Conservation (phyloP, 2,113 vertebrate genomes). For the Aviceda subcristata region DNA sequence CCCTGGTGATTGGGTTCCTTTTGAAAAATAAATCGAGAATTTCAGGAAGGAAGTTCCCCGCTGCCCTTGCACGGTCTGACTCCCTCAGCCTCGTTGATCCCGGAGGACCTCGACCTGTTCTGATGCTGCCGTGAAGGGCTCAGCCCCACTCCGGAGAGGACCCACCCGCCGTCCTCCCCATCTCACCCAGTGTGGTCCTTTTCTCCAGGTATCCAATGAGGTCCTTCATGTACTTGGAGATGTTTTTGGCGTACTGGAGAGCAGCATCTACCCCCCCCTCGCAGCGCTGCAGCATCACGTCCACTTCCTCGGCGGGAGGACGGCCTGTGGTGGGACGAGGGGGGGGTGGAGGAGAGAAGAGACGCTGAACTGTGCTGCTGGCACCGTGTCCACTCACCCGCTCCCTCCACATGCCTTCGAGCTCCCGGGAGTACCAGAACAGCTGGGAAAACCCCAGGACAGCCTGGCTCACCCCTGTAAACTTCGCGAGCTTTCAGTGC, state of each 20-base stretch:
- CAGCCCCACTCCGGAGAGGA: background rate
- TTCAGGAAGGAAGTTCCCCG: background rate
- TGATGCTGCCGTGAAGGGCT: accelerated
- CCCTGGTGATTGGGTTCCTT: background rate
- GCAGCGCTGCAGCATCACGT: constrained; percentile 87
- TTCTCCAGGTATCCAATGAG: constrained; percentile 89
- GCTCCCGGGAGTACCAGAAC: background rate
- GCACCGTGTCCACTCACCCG: accelerated
- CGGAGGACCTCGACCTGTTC: background rate
- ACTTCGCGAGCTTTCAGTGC: background rate
- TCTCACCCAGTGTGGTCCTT: constrained; percentile 81
- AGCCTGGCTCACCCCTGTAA: background rate
- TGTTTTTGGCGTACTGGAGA: constrained; percentile 86
- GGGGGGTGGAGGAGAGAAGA: background rate
- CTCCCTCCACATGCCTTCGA: background rate
- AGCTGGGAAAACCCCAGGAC: background rate
- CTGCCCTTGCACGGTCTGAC: background rate
- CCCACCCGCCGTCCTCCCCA: accelerated
- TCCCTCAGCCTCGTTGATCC: background rate
- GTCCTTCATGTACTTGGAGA: constrained; percentile 97
- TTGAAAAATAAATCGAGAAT: background rate
- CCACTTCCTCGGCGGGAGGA: constrained; percentile 80
- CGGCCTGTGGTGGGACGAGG: constrained; percentile 1
- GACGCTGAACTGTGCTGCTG: accelerated
- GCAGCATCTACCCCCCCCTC: constrained; percentile 91